These are phyloP conservation scores for Riptortus pedestris DNA, from an alignment of 1,140 invertebrate species.

Conservation along the genomic window DNA sequence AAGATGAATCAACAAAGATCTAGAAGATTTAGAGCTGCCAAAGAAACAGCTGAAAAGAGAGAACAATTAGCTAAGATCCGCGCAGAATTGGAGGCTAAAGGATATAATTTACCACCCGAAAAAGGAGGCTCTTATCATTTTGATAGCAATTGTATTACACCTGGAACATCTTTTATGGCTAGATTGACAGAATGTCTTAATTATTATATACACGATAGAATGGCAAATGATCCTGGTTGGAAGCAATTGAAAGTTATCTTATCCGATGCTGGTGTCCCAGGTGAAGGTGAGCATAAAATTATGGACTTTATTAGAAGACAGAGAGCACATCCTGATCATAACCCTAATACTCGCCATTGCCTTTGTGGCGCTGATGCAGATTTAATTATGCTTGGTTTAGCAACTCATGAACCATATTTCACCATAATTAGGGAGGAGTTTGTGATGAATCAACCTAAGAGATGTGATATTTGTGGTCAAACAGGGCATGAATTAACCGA, in stretches of 20 bases:
- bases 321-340: conserved; percentile 88
- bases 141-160: conserved; percentile 98
- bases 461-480: conserved; percentile 95
- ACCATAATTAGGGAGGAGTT: conserved; percentile 98
- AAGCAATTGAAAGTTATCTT: conserved; percentile 77
- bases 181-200: conserved; percentile 85
- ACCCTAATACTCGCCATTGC: conserved; percentile 96
- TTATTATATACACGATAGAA: conserved; percentile 88
- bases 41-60: conserved; percentile 86
- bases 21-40: conserved; percentile 88
- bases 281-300: conserved; percentile 98
- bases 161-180: conserved; percentile 97
- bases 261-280: conserved; percentile 91
- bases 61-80: conserved; percentile 71
- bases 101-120: conserved; percentile 71
- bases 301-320: conserved; percentile 98
- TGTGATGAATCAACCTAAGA: conserved; percentile 88
- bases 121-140: conserved; percentile 89
- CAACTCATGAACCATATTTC: conserved; percentile 98
- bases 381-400: conserved; percentile 96
- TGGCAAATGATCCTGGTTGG: conserved; percentile 95
- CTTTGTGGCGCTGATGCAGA: conserved; percentile 97
- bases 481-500: conserved; percentile 92
- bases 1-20: conserved; percentile 99
- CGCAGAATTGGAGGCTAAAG: conserved; percentile 61